Percentiles rank a stretch among this genome's conserved stretches.
Evolutionary conservation across 2,797 vertebrate genomes (phyloP).

Genomic region (Florisuga fusca): DNA sequence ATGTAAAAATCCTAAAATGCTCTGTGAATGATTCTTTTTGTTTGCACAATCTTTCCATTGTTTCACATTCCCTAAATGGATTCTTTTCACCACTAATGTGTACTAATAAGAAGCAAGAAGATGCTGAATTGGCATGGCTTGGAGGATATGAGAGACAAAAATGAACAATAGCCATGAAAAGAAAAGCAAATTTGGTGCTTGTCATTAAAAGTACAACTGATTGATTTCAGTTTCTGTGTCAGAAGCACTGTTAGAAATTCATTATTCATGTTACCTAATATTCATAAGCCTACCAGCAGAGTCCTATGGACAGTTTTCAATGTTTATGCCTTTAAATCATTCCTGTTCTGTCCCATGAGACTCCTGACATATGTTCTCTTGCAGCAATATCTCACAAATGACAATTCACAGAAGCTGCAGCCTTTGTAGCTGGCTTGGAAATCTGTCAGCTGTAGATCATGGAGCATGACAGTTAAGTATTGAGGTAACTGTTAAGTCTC

Average conservation of each 20-base stretch:
- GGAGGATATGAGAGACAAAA: not conserved
- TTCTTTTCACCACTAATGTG: not conserved
- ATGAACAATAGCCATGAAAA: not conserved
- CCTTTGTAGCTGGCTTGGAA: slow-evolving; percentile 5
- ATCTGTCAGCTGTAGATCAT: not conserved
- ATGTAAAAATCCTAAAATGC: not conserved
- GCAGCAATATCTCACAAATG: not conserved
- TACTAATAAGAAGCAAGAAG: not conserved
- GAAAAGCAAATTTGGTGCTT: not conserved
- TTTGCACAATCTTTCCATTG: not conserved
- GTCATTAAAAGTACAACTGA: not conserved
- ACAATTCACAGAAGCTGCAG: not conserved
- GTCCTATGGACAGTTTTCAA: not conserved
- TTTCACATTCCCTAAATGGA: not conserved
- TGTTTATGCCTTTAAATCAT: not conserved
- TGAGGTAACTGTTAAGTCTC: not conserved
- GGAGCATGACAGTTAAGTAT: not conserved
- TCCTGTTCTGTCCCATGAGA: not conserved
- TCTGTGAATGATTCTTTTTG: not conserved
- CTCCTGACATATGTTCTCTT: not conserved
- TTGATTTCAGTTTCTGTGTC: not conserved
- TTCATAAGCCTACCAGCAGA: not conserved
- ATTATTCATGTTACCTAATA: slow-evolving; percentile 24
- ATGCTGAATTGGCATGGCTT: not conserved
- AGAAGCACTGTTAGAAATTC: not conserved